Percentiles rank a stretch among this genome's conserved stretches.
These are phyloP conservation scores for Grammomys surdaster DNA, from an alignment of 2,113 vertebrate species.

Conservation along the genomic window DNA sequence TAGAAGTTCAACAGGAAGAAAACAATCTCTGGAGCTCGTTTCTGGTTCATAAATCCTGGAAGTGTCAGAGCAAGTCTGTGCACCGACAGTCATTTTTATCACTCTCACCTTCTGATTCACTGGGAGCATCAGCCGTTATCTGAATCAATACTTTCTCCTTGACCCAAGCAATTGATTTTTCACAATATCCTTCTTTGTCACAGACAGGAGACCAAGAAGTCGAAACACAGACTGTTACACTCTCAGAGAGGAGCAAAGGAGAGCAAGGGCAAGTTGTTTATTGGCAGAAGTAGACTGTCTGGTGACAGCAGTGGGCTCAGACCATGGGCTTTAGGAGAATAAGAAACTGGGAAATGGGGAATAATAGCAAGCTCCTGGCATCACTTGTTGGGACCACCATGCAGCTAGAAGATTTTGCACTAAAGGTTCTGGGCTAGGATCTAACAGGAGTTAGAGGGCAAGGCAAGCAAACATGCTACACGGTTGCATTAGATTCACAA, in stretches of 20 bases:
- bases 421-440: not conserved
- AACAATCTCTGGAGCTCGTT: conserved; percentile 68
- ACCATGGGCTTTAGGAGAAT: not conserved
- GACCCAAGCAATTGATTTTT: conserved; percentile 79
- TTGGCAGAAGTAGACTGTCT: not conserved
- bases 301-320: not conserved
- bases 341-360: not conserved
- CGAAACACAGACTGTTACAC: conserved; percentile 9
- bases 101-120: conserved; percentile 75
- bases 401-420: not conserved
- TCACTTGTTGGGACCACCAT: not conserved
- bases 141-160: conserved; percentile 83
- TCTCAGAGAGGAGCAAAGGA: conserved; percentile 68
- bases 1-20: conserved; percentile 54
- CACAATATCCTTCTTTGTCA: conserved; percentile 76
- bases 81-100: conserved; percentile 73
- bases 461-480: not conserved
- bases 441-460: not conserved
- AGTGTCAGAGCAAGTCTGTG: conserved; percentile 57
- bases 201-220: conserved; percentile 68
- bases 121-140: conserved; percentile 76
- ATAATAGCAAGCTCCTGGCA: not conserved
- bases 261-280: not conserved
- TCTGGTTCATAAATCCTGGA: conserved; percentile 63
- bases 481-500: not conserved